Conservation (phyloP, 1,140 invertebrate genomes). For the Calliopsis andreniformis region DNA sequence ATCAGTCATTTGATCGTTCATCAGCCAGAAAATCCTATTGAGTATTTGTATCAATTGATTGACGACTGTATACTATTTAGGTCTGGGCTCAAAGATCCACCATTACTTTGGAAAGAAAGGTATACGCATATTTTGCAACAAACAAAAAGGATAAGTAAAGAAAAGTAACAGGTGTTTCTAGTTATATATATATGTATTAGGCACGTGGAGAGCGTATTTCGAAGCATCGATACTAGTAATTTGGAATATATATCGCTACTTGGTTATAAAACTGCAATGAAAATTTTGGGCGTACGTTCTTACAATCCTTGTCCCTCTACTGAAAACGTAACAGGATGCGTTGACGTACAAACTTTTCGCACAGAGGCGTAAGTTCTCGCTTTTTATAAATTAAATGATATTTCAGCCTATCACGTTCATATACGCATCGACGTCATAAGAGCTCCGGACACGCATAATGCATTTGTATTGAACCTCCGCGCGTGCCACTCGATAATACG, state of each 20-base stretch:
- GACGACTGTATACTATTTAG: slow-evolving; percentile 81
- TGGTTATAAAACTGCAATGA: slow-evolving; percentile 73
- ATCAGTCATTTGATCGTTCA: slow-evolving; percentile 77
- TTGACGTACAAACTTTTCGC: slow-evolving; percentile 67
- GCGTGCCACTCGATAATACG: no score
- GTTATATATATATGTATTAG: slow-evolving; percentile 57
- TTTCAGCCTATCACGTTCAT: not conserved
- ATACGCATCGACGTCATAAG: no score
- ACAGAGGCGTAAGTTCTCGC: slow-evolving; percentile 68
- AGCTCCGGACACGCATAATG: no score
- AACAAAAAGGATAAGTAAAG: not conserved
- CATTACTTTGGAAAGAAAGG: slow-evolving; percentile 76
- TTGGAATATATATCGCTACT: slow-evolving; percentile 67
- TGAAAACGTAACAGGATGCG: slow-evolving; percentile 57
- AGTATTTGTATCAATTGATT: slow-evolving; percentile 78
- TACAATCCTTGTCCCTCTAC: slow-evolving; percentile 65
- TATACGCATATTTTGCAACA: slow-evolving; percentile 43
- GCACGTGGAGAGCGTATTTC: slow-evolving; percentile 75
- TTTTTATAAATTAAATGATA: slow-evolving; percentile 1
- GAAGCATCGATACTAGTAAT: slow-evolving; percentile 67
- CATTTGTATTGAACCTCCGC: not conserved
- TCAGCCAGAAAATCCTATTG: slow-evolving; percentile 78
- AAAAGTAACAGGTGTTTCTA: not conserved
- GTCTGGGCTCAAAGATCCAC: slow-evolving; percentile 76
- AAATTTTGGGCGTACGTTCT: slow-evolving; percentile 64